Conservation (phyloP, 2,797 vertebrate genomes). For the Mormyrus hasselquistii region DNA sequence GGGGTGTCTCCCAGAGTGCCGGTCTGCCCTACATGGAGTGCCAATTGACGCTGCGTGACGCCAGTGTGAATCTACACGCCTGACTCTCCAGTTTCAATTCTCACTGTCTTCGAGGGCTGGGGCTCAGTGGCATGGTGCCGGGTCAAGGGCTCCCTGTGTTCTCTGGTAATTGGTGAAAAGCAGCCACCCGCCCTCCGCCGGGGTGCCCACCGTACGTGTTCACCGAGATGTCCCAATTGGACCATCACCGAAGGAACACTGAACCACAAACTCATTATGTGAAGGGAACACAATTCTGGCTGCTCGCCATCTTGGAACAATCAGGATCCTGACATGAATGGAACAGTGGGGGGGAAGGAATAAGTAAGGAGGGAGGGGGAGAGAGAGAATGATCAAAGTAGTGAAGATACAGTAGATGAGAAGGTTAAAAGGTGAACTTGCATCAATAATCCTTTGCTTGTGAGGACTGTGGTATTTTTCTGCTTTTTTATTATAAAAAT, state of each 20-base stretch:
- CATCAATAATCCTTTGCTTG: background rate
- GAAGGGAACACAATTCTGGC: background rate
- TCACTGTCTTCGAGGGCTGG: background rate
- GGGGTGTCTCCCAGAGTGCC: background rate
- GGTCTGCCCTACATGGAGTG: background rate
- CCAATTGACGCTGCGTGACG: background rate
- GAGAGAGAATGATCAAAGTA: background rate
- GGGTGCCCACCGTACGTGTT: background rate
- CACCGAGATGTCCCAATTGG: background rate
- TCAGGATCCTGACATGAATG: background rate
- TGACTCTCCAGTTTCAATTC: background rate
- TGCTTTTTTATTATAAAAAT: slow-evolving; percentile 31
- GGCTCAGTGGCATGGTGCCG: background rate
- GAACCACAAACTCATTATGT: background rate
- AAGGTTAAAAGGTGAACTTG: background rate
- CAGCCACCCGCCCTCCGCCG: background rate
- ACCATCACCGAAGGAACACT: background rate
- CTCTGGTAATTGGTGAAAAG: background rate
- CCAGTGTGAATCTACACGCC: background rate
- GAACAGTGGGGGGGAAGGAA: background rate
- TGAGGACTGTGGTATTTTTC: background rate
- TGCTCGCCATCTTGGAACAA: background rate
- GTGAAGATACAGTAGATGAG: background rate
- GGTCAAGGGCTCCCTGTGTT: background rate
- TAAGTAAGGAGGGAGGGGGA: background rate